These are phyloP conservation scores for Philereme transversata DNA, from an alignment of 2,888 invertebrate species.

Conservation along the genomic window DNA sequence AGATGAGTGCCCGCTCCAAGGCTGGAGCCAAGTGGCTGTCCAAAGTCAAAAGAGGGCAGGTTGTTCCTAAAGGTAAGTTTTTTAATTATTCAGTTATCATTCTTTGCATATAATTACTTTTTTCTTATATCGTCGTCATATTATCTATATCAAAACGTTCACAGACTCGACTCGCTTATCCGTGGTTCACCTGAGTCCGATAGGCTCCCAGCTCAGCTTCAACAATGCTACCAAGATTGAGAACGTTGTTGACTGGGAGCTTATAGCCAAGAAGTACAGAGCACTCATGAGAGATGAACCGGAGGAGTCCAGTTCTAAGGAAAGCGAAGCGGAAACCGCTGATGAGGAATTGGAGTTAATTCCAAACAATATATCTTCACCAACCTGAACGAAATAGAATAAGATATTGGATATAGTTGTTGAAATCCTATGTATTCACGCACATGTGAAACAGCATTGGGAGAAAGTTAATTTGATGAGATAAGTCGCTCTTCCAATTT, in stretches of 20 bases:
- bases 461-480: slow-evolving; percentile 1
- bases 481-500: slow-evolving; percentile 19
- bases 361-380: slow-evolving; percentile 71
- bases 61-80: slow-evolving; percentile 87
- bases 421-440: slow-evolving; percentile 8
- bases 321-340: slow-evolving; percentile 69
- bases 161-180: slow-evolving; percentile 90
- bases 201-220: slow-evolving; percentile 94
- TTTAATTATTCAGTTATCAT: not conserved
- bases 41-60: slow-evolving; percentile 93
- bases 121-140: not conserved
- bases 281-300: slow-evolving; percentile 84
- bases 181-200: slow-evolving; percentile 91
- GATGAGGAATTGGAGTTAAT: slow-evolving; percentile 72
- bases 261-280: slow-evolving; percentile 94
- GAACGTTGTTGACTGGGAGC: slow-evolving; percentile 95
- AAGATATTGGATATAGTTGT: not conserved
- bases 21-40: slow-evolving; percentile 95
- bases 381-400: slow-evolving; percentile 57
- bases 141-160: slow-evolving; percentile 5
- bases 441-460: slow-evolving; percentile 1
- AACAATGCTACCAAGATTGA: slow-evolving; percentile 91
- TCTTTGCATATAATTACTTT: too few relatives aligned
- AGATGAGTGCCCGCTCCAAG: slow-evolving; percentile 92
- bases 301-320: slow-evolving; percentile 66